Percentiles rank a stretch among this genome's conserved stretches.
phyloP scores from a whole-genome alignment of 2,113 vertebrate species.

The Bambusicola thoracicus region DNA sequence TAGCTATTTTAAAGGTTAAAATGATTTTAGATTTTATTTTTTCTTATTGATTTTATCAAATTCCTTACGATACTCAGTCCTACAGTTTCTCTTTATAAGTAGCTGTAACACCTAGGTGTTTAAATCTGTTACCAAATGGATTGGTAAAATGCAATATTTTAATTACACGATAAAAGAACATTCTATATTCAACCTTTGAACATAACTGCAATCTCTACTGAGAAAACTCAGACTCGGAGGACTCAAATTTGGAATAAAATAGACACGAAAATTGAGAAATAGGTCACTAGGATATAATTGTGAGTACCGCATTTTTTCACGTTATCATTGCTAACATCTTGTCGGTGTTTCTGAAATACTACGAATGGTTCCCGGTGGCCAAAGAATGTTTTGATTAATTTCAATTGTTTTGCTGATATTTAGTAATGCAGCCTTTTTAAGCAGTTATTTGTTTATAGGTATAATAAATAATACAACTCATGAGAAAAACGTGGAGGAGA shows the following conservation, averaged over 20 bases:
- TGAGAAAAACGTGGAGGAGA: background rate
- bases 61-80: background rate
- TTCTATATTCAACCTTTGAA: background rate
- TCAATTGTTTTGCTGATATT: background rate
- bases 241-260: conserved; percentile 3
- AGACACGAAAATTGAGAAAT: conserved; percentile 19
- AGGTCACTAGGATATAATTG: conserved; percentile 37
- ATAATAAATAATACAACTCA: background rate
- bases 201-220: background rate
- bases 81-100: background rate
- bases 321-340: background rate
- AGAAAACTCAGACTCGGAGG: conserved; percentile 31
- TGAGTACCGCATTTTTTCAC: background rate
- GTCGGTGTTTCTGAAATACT: background rate
- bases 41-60: background rate
- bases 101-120: background rate
- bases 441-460: background rate
- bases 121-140: background rate
- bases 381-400: background rate
- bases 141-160: background rate
- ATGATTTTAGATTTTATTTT: background rate
- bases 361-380: background rate
- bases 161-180: background rate
- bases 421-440: background rate
- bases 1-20: conserved; percentile 22